phyloP scores from a whole-genome alignment of 2,888 invertebrate genomes.

The Dasypogon diadema region DNA sequence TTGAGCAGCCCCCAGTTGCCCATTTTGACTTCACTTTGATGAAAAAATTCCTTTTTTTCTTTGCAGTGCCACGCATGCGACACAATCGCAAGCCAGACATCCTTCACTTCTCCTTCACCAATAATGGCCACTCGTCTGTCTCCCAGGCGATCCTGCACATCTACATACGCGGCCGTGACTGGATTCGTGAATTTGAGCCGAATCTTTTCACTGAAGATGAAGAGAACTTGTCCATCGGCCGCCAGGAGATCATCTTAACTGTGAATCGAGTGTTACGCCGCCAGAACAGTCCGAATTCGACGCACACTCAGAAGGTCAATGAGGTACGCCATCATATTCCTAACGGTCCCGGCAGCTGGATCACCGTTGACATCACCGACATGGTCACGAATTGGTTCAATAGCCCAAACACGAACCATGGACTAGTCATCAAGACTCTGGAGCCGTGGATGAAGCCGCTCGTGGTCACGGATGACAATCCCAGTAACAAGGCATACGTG shows the following conservation, averaged over 20 bases:
- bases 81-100: constrained; percentile 64
- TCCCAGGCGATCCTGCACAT: constrained; percentile 64
- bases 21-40: too few species aligned
- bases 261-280: constrained; percentile 62
- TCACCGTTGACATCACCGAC: constrained; percentile 79
- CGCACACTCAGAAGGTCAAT: constrained; percentile 63
- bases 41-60: constrained; percentile 6
- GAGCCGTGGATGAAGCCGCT: constrained; percentile 74
- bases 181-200: constrained; percentile 63
- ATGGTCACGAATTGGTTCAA: constrained; percentile 84
- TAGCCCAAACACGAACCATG: constrained; percentile 79
- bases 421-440: constrained; percentile 80
- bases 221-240: constrained; percentile 51
- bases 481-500: constrained; percentile 71
- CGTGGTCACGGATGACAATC: constrained; percentile 74
- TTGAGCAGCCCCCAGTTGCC: too few species aligned
- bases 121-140: constrained; percentile 61
- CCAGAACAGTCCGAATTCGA: constrained; percentile 58
- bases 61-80: constrained; percentile 62
- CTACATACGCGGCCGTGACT: constrained; percentile 65
- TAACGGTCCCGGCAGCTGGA: constrained; percentile 71
- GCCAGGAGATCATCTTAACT: constrained; percentile 62
- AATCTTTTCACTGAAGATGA: constrained; percentile 9
- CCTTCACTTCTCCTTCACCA: constrained; percentile 63
- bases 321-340: constrained; percentile 65